Conservation (phyloP, 2,113 vertebrate species). For the Bagarius yarrelli region DNA sequence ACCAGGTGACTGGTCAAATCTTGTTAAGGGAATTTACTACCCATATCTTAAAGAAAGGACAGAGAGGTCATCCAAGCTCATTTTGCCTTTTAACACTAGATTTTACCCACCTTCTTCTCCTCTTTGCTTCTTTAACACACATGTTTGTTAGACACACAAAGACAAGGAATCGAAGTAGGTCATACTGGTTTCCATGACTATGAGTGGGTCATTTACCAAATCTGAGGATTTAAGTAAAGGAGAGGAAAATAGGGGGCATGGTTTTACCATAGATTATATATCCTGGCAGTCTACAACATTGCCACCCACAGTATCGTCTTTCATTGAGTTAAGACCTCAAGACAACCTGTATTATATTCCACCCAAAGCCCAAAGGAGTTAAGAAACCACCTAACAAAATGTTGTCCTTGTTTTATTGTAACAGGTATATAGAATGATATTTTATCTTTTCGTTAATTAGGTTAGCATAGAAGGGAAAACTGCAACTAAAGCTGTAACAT, state of each 20-base stretch:
- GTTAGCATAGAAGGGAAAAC: not conserved
- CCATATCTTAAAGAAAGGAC: constrained; percentile 56
- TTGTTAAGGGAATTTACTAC: constrained; percentile 69
- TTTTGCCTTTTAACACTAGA: constrained; percentile 62
- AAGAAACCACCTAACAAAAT: constrained; percentile 44
- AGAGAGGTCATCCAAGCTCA: constrained; percentile 51
- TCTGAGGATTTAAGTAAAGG: constrained; percentile 21
- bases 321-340: constrained; percentile 63
- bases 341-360: constrained; percentile 56
- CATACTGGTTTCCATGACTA: constrained; percentile 69
- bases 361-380: constrained; percentile 50
- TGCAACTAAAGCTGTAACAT: constrained; percentile 7
- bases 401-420: not conserved
- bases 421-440: not conserved
- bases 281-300: constrained; percentile 44
- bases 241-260: not conserved
- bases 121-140: constrained; percentile 43
- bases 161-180: constrained; percentile 53
- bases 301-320: constrained; percentile 62
- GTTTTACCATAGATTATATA: constrained; percentile 51
- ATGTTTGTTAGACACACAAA: constrained; percentile 44
- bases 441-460: not conserved
- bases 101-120: constrained; percentile 53
- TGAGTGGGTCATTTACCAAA: constrained; percentile 55
- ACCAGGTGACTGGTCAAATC: constrained; percentile 53